Conservation (phyloP, 2,113 vertebrate genomes). For the Tenebrosternarchus preto region DNA sequence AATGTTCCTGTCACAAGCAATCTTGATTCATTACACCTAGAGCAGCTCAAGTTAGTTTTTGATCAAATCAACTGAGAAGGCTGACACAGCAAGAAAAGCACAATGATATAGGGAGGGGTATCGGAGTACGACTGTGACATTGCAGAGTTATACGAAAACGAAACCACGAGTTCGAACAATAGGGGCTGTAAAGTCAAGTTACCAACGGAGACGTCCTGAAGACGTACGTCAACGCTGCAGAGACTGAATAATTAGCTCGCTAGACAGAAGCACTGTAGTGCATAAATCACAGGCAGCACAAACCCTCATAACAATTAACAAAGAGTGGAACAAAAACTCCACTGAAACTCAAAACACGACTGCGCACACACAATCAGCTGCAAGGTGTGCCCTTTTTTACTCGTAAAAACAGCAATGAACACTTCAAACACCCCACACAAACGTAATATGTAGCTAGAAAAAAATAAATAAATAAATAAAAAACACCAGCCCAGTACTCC, state of each 20-base stretch:
- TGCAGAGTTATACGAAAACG: neutral
- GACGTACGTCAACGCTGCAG: neutral
- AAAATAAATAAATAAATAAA: too few species aligned
- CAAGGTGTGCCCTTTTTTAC: too few species aligned
- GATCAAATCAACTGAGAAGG: conserved; percentile 57
- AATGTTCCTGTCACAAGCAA: conserved; percentile 17
- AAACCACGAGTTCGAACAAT: neutral
- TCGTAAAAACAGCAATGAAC: too few species aligned
- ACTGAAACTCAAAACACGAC: too few species aligned
- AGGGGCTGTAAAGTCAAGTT: neutral
- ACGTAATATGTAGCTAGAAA: too few species aligned
- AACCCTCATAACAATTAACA: too few species aligned
- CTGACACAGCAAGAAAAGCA: neutral
- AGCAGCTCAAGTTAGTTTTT: conserved; percentile 53
- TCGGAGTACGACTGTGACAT: neutral
- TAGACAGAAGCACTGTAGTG: neutral
- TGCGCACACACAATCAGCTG: too few species aligned
- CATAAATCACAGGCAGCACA: too few species aligned
- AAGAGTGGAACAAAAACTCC: too few species aligned
- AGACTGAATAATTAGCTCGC: neutral
- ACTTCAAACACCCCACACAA: too few species aligned
- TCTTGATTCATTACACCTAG: neutral
- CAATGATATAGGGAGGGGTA: too few species aligned
- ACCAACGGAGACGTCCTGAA: neutral
- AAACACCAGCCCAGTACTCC: too few species aligned